Evolutionary conservation across 2,888 invertebrate species (phyloP).

Genomic region (Agrotis puta): DNA sequence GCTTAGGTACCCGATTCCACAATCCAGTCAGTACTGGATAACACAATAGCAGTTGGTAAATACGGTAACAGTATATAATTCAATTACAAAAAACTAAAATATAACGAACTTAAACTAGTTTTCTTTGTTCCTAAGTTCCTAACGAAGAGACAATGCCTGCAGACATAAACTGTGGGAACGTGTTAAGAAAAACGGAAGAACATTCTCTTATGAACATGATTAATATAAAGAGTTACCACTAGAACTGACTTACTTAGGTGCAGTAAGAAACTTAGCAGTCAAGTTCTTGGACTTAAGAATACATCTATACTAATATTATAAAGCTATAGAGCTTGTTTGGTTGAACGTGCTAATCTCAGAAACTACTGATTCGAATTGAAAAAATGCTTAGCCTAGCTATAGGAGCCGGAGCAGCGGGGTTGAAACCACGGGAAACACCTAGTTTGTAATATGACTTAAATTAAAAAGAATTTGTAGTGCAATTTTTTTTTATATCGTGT

Average conservation of each 20-base stretch:
- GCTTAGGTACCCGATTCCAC: too few relatives aligned
- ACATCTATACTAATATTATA: too few relatives aligned
- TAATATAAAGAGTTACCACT: conserved; percentile 42
- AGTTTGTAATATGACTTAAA: neutral
- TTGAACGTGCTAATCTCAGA: too few relatives aligned
- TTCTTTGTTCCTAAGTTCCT: neutral
- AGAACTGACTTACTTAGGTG: conserved; percentile 36
- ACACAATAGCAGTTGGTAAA: too few relatives aligned
- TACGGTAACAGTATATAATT: neutral
- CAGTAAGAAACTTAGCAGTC: conserved; percentile 31
- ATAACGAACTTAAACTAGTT: neutral
- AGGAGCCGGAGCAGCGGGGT: too few relatives aligned
- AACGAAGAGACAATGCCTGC: conserved; percentile 21
- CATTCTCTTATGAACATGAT: conserved; percentile 46
- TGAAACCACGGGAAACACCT: too few relatives aligned
- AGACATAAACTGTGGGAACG: conserved; percentile 32
- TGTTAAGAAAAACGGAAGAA: conserved; percentile 33
- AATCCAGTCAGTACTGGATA: too few relatives aligned
- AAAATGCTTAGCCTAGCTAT: too few relatives aligned
- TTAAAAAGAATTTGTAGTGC: neutral
- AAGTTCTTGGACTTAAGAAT: neutral
- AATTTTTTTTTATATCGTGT: too few relatives aligned
- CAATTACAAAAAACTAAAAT: conserved; percentile 1
- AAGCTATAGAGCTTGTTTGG: too few relatives aligned
- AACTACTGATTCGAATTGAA: too few relatives aligned